A percentile compares a stretch with the other conserved stretches of the same genome.
Evolutionary conservation across 2,888 invertebrate species (phyloP).

Genomic region (Micoletzkya japonica): DNA sequence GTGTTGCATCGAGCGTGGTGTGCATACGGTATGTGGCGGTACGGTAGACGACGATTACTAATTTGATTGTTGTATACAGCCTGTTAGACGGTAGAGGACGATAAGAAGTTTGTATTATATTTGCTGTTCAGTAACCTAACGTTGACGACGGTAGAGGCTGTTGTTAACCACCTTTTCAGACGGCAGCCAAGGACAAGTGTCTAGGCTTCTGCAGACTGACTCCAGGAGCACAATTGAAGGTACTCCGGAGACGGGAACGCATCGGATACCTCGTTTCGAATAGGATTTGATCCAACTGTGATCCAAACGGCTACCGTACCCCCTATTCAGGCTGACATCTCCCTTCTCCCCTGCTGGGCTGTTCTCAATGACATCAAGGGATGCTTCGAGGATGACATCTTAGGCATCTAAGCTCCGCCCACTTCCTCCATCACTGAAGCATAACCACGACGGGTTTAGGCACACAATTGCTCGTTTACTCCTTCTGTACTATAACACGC

Average conservation of each 20-base stretch:
- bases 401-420: slow-evolving; percentile 9
- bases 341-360: slow-evolving; percentile 59
- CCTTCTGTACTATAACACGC: too few relatives aligned
- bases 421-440: background rate
- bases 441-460: background rate
- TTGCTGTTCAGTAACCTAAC: too few relatives aligned
- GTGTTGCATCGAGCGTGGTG: slow-evolving; percentile 47
- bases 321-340: slow-evolving; percentile 46
- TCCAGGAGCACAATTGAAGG: slow-evolving; percentile 59
- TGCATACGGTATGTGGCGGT: slow-evolving; percentile 25
- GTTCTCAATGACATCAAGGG: slow-evolving; percentile 57
- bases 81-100: too few relatives aligned
- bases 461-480: background rate
- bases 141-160: too few relatives aligned
- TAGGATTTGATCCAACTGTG: background rate
- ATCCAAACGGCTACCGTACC: background rate
- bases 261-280: background rate
- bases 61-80: too few relatives aligned
- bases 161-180: slow-evolving; percentile 33
- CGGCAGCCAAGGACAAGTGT: slow-evolving; percentile 58
- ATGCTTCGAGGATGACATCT: slow-evolving; percentile 55
- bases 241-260: slow-evolving; percentile 23
- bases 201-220: slow-evolving; percentile 61
- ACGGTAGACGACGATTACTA: too few relatives aligned
- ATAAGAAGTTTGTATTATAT: too few relatives aligned